Conservation (phyloP, 2,888 invertebrate genomes). For the Eristalis pertinax region DNA sequence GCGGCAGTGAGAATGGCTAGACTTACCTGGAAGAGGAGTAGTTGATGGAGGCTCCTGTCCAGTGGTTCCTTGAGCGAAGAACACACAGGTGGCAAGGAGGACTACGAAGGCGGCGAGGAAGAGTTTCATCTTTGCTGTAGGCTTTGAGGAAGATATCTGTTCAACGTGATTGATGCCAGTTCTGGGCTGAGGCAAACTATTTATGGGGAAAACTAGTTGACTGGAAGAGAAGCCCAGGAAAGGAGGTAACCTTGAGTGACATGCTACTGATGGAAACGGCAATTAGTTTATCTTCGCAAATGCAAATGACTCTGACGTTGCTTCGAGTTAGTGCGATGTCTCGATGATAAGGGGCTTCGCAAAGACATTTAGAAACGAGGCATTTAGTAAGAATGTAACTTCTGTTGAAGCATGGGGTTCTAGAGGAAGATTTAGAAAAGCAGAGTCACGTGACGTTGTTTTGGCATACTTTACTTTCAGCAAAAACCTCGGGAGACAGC, state of each 20-base stretch:
- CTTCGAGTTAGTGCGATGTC: no score
- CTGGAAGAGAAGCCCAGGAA: not conserved
- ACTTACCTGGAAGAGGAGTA: constrained; percentile 8
- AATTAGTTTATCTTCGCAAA: constrained; percentile 44
- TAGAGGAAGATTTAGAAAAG: no score
- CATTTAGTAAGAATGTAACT: no score
- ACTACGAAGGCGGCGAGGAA: constrained; percentile 9
- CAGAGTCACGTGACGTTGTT: no score
- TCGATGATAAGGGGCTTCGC: no score
- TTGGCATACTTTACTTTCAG: no score
- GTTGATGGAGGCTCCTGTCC: not conserved
- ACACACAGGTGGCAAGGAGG: not conserved
- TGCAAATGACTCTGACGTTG: constrained; percentile 17
- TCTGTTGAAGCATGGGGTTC: no score
- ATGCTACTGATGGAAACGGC: constrained; percentile 16
- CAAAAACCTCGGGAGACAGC: no score
- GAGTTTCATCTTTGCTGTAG: constrained; percentile 28
- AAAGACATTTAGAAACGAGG: no score
- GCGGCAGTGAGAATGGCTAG: not conserved
- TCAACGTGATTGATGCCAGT: constrained; percentile 23
- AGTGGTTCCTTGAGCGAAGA: constrained; percentile 5
- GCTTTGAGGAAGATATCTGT: not conserved
- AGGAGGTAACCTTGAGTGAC: not conserved
- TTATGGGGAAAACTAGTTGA: constrained; percentile 3
- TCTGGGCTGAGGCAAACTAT: not conserved